Evolutionary conservation across 2,888 invertebrate genomes (phyloP).

Genomic region (Chymomyza caudatula): DNA sequence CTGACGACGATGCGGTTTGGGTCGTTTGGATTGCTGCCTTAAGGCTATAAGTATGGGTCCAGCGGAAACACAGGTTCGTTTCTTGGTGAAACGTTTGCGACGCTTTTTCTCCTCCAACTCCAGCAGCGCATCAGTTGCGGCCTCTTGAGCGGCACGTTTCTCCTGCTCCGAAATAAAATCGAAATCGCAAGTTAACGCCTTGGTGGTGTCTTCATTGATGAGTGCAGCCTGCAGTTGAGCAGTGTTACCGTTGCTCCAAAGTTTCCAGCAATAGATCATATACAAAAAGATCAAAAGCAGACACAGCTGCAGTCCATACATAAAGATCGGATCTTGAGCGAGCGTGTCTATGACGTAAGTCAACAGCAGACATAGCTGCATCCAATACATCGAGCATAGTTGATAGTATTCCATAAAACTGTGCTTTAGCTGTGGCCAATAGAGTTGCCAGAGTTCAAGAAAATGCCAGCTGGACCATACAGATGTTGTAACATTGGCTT

Average conservation of each 20-base stretch:
- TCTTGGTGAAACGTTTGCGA: constrained; percentile 69
- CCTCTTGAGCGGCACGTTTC: constrained; percentile 59
- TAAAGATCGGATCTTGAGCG: constrained; percentile 58
- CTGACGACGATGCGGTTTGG: constrained; percentile 29
- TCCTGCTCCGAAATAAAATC: constrained; percentile 68
- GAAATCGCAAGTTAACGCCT: constrained; percentile 63
- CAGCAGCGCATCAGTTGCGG: constrained; percentile 59
- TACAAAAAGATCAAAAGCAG: constrained; percentile 66
- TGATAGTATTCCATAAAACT: constrained; percentile 34
- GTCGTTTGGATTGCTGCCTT: constrained; percentile 51
- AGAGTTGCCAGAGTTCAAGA: constrained; percentile 26
- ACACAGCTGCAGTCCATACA: constrained; percentile 60
- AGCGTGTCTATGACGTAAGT: constrained; percentile 37
- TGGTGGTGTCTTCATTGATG: constrained; percentile 29
- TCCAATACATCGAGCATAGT: constrained; percentile 26
- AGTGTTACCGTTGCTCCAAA: constrained; percentile 10
- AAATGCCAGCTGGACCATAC: constrained; percentile 12
- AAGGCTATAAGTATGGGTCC: constrained; percentile 74
- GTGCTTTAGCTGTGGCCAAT: constrained; percentile 19
- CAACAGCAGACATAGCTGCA: constrained; percentile 16
- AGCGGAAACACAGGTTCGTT: constrained; percentile 76
- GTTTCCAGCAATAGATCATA: constrained; percentile 54
- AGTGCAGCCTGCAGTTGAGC: constrained; percentile 8
- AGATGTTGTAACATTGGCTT: constrained; percentile 42
- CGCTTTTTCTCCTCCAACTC: constrained; percentile 74